phyloP scores from a whole-genome alignment of 2,888 invertebrate species.

The Eupeodes latifasciatus region DNA sequence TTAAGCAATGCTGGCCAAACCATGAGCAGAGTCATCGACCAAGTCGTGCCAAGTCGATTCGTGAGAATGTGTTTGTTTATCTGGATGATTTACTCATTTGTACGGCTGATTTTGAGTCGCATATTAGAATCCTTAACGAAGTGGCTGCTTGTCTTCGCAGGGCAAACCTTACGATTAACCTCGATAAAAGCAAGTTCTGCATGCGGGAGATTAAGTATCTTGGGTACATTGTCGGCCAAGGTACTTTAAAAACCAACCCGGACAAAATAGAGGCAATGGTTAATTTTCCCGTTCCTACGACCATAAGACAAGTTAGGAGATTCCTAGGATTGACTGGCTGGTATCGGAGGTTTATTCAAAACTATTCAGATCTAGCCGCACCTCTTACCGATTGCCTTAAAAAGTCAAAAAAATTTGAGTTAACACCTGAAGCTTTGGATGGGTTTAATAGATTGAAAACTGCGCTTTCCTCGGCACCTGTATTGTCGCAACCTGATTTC shows the following conservation, averaged over 20 bases:
- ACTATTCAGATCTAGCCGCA: not conserved
- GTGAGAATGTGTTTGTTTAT: constrained; percentile 21
- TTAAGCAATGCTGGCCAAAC: not conserved
- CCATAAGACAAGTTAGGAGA: constrained; percentile 2
- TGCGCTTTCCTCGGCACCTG: not conserved
- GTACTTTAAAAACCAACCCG: not conserved
- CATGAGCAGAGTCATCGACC: not conserved
- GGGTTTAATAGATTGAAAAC: not conserved
- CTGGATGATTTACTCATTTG: constrained; percentile 18
- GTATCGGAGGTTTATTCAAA: not conserved
- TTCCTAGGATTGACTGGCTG: not conserved
- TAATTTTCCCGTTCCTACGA: not conserved
- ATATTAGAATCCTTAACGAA: constrained; percentile 1
- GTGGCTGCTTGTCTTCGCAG: constrained; percentile 17
- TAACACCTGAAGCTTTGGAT: not conserved
- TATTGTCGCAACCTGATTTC: not conserved
- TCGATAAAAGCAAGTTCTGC: too few relatives aligned
- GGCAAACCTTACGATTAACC: not conserved
- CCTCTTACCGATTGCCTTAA: not conserved
- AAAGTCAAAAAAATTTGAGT: not conserved
- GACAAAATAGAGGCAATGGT: constrained; percentile 6
- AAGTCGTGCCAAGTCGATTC: not conserved
- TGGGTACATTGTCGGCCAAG: not conserved
- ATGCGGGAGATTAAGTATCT: not conserved
- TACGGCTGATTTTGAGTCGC: constrained; percentile 19